Evolutionary conservation across 2,797 vertebrate genomes (phyloP), one percentile per base, ranked within the genome.

Genomic region (Peromyscus attwateri): DNA sequence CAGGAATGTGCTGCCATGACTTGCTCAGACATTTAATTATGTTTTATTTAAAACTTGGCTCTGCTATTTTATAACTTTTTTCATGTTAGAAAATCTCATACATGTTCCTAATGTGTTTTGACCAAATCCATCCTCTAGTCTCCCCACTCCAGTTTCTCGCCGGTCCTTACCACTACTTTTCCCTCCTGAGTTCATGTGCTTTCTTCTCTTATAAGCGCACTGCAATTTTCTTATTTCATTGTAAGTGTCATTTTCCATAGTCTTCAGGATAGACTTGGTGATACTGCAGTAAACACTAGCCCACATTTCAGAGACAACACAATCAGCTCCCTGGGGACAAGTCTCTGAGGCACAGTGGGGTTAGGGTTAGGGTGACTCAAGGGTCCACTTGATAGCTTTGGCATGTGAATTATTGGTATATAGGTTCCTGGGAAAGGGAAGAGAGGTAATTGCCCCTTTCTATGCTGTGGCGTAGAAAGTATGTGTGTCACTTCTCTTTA

Each of bases 1-100:
- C n/a, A 88, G 25, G 23, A 55, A 11, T 88, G 17, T 31, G 17
- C 6, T 37, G 4, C 27, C 25, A 73, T 75, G 27, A 60, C 52
- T 31, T 31, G 6, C 55, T 34, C 29, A 87, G 82, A 76, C 13
- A 57, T 94, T 73, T 81, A 73, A 81, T 52, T 96, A 5, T 31
- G 43, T 81, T 93, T 96, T 76, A 62, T 80, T 90, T 97, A 92
- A 95, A 97, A 88, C 37, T 83, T 2, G 21, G 29, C 43, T 66
- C 52, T 71, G 77, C 29, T 2, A 76, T 60, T 62, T 76, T 60
- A 31, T 34, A 66, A 21, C 16, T 13, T 76, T 89, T 89, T 27
- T 27, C 16, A n/a, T 52, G 46, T 87, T 87, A 27, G 34, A 70
- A 55, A 55, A 37, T 37, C 37, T 11, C 46, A 87, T 70, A 14